phyloP scores from a whole-genome alignment of 2,113 vertebrate genomes.

The Typhlomys cinereus region DNA sequence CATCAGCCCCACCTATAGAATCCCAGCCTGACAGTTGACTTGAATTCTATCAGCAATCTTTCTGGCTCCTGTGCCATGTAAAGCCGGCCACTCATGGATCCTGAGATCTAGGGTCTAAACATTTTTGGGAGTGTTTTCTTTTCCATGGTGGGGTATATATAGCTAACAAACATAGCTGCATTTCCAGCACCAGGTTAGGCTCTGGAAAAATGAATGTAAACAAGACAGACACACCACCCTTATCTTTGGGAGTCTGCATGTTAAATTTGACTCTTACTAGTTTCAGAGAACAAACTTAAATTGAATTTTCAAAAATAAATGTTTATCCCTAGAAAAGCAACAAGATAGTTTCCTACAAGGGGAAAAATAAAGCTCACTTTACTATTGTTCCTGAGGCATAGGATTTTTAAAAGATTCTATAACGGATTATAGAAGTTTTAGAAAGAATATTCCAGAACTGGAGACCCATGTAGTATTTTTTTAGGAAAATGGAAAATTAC shows the following conservation, averaged over 20 bases:
- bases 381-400: slow-evolving; percentile 23
- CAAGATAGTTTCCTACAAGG: background rate
- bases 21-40: background rate
- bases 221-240: background rate
- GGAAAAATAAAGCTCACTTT: background rate
- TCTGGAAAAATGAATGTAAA: background rate
- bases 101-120: background rate
- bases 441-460: slow-evolving; percentile 36
- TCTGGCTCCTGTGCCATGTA: background rate
- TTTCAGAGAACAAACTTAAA: background rate
- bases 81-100: background rate
- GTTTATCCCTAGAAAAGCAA: background rate
- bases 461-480: background rate
- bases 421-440: slow-evolving; percentile 20
- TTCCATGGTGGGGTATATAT: background rate
- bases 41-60: background rate
- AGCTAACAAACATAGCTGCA: background rate
- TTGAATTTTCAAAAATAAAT: background rate
- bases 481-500: slow-evolving; percentile 23
- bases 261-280: slow-evolving; percentile 34
- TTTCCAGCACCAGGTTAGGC: background rate
- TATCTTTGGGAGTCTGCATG: background rate
- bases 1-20: background rate
- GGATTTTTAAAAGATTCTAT: too few relatives aligned
- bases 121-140: background rate